Conservation (phyloP, 2,888 invertebrate genomes). For the Auanema sp. region DNA sequence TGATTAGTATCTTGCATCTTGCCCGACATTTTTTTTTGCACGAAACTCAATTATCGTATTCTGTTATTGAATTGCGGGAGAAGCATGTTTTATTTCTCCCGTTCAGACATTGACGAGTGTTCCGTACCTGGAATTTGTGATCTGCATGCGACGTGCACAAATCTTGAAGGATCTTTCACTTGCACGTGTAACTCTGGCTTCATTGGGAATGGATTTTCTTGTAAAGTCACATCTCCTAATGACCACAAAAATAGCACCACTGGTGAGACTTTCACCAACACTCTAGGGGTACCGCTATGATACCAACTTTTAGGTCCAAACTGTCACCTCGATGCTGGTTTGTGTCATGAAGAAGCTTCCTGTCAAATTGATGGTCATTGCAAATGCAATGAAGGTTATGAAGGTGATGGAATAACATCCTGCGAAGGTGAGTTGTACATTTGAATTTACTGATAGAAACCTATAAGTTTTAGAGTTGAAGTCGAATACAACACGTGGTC, state of each 20-base stretch:
- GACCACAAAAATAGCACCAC: background rate
- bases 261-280: background rate
- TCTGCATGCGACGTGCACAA: constrained; percentile 71
- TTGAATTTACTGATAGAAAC: background rate
- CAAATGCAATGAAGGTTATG: constrained; percentile 41
- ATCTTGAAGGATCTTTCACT: constrained; percentile 74
- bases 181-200: constrained; percentile 68
- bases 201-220: constrained; percentile 46
- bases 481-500: too few species aligned
- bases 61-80: background rate
- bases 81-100: background rate
- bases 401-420: constrained; percentile 47
- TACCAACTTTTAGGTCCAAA: constrained; percentile 26
- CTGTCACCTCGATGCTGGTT: constrained; percentile 33
- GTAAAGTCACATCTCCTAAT: constrained; percentile 10
- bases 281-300: background rate
- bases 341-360: constrained; percentile 46
- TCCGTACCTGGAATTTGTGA: constrained; percentile 52
- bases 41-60: background rate
- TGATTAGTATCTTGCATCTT: too few species aligned
- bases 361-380: constrained; percentile 44
- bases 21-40: constrained; percentile 14
- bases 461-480: too few species aligned
- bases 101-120: constrained; percentile 60
- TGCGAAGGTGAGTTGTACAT: constrained; percentile 22